A percentile compares a stretch with the other conserved stretches of the same genome.
Conservation (phyloP, 1,140 invertebrate species). For the Bombus impatiens region DNA sequence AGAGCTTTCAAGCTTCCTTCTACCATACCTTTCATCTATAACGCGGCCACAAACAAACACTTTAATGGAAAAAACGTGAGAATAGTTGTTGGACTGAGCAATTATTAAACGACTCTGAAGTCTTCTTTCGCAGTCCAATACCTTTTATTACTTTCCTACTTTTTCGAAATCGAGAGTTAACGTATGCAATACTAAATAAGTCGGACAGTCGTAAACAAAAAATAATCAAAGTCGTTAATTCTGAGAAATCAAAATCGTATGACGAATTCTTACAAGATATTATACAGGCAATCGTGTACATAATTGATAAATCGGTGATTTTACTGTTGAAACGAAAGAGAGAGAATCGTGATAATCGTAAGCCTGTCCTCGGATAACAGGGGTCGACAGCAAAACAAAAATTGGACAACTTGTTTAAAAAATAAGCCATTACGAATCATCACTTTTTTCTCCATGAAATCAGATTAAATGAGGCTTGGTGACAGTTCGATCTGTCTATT, state of each 20-base stretch:
- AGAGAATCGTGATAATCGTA: constrained; percentile 7
- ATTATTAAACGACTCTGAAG: not conserved
- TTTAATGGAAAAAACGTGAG: not conserved
- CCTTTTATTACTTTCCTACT: not conserved
- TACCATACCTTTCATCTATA: not conserved
- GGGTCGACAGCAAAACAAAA: not conserved
- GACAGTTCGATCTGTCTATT: no score
- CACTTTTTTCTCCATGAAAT: not conserved
- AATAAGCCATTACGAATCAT: not conserved
- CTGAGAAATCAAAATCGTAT: constrained; percentile 10
- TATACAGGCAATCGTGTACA: not conserved
- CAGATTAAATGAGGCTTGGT: not conserved
- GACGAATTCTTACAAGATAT: constrained; percentile 4
- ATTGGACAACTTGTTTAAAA: not conserved
- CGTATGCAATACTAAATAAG: not conserved
- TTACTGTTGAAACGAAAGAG: not conserved
- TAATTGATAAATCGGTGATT: not conserved
- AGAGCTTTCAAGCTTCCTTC: constrained; percentile 33
- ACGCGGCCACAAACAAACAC: not conserved
- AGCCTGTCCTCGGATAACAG: constrained; percentile 17
- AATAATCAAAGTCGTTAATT: not conserved
- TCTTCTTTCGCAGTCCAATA: not conserved
- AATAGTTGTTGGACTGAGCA: no score
- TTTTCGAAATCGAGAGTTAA: not conserved
- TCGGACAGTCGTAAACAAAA: not conserved